These are phyloP conservation scores for Ctenosaura bakeri DNA, from an alignment of 2,797 vertebrate species.

Conservation along the genomic window DNA sequence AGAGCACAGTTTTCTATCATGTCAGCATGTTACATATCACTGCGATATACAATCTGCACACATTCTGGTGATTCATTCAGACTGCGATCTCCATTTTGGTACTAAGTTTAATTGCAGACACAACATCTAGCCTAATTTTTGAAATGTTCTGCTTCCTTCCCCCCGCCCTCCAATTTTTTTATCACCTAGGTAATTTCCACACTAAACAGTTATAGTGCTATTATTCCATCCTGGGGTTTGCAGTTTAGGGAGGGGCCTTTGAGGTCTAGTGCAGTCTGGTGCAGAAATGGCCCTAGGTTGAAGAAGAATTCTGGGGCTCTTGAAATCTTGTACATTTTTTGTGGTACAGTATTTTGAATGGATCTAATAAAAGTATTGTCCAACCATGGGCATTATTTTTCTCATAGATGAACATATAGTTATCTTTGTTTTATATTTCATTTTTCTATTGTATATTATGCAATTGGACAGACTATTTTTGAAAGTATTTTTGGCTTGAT, in stretches of 20 bases:
- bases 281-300: too few species aligned
- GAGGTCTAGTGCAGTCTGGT: too few species aligned
- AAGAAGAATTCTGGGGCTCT: not conserved
- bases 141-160: not conserved
- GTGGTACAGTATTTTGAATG: not conserved
- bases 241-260: too few species aligned
- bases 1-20: not conserved
- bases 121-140: too few species aligned
- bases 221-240: too few species aligned
- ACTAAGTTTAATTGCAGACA: too few species aligned
- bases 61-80: too few species aligned
- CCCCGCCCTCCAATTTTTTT: not conserved
- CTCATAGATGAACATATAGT: not conserved
- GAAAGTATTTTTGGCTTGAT: not conserved
- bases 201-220: too few species aligned
- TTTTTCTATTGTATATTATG: constrained; percentile 20
- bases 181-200: not conserved
- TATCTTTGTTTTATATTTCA: not conserved
- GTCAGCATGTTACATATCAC: not conserved
- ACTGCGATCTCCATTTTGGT: too few species aligned
- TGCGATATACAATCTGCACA: too few species aligned
- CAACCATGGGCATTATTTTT: not conserved
- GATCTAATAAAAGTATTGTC: not conserved
- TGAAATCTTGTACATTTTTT: not conserved
- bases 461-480: not conserved